Evolutionary conservation across 2,113 vertebrate genomes (phyloP).

Genomic region (Phaetusa simplex): DNA sequence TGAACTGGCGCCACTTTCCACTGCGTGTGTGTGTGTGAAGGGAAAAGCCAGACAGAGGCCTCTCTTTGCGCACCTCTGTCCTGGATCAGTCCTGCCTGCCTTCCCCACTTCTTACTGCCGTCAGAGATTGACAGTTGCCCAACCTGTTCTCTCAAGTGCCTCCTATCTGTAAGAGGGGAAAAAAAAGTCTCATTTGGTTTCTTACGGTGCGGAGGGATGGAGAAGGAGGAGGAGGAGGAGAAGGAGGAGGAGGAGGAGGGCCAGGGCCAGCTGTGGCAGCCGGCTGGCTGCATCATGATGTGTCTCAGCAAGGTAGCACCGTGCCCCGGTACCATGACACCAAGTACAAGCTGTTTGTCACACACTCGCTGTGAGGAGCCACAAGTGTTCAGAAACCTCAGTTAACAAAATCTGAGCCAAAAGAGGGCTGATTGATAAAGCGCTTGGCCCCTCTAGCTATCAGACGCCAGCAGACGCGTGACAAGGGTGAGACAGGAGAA

Average conservation of each 20-base stretch:
- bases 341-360: accelerated
- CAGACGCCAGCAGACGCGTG: neutral
- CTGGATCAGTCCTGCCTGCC: neutral
- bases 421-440: neutral
- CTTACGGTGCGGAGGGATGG: neutral
- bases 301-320: neutral
- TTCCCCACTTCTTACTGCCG: neutral
- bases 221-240: neutral
- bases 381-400: neutral
- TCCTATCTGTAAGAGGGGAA: neutral
- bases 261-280: neutral
- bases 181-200: neutral
- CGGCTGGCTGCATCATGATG: accelerated
- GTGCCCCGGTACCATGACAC: accelerated
- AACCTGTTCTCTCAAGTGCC: neutral
- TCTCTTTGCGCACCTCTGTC: neutral
- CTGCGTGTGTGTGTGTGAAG: accelerated
- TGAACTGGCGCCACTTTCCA: neutral
- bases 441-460: neutral
- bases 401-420: neutral
- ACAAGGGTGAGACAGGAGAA: neutral
- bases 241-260: neutral
- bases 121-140: neutral
- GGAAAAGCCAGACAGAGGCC: no score
- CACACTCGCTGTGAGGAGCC: neutral